Evolutionary conservation across 2,888 invertebrate species (phyloP), one percentile per base, ranked within the genome.

Genomic region (Stegana nigrithorax): DNA sequence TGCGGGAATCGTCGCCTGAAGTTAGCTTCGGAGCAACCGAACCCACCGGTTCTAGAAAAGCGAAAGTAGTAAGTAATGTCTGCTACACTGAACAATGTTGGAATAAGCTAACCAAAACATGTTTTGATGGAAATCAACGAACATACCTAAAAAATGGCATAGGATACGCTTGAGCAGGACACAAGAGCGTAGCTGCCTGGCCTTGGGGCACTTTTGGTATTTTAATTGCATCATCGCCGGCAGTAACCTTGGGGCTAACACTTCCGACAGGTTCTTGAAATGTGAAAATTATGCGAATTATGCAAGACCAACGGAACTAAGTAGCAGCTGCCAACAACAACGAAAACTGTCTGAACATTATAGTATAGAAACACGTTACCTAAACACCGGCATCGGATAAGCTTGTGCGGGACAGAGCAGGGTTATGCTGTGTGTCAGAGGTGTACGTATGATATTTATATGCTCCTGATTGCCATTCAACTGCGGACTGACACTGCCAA

Each of bases 401-500:
- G 91, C 92, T 87, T 93, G 92, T 36, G 92, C 91, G 66, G 91
- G 91, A 85, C 93, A 93, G 74, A 91, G 86, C 62, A 93, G 83
- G 8, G 91, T 89, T 67, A 90, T 86, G 81, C 88, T 89, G 68
- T 83, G 83, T 66, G 85, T 84, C 73, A 87, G 80, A 62, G 87
- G 84, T 64, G 77, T 70, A 2, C 83, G 82, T 87, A 89, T 83
- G 87, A 87, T 85, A 86, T 89, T 87, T 86, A 87, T 83, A 60
- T 73, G 81, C 86, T 88, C 81, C 87, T 91, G 91, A 86, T 89
- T 85, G 64, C 91, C 89, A 64, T 88, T 87, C 66, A 90, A 88
- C 85, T 89, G 89, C 23, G 90, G 90, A 70, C 88, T 87, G 44
- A 89, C 88, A 79, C 88, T 88, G 66, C 88, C 89, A 23, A 90